Evolutionary conservation across 2,113 vertebrate genomes (phyloP).

Genomic region (Takifugu flavidus): DNA sequence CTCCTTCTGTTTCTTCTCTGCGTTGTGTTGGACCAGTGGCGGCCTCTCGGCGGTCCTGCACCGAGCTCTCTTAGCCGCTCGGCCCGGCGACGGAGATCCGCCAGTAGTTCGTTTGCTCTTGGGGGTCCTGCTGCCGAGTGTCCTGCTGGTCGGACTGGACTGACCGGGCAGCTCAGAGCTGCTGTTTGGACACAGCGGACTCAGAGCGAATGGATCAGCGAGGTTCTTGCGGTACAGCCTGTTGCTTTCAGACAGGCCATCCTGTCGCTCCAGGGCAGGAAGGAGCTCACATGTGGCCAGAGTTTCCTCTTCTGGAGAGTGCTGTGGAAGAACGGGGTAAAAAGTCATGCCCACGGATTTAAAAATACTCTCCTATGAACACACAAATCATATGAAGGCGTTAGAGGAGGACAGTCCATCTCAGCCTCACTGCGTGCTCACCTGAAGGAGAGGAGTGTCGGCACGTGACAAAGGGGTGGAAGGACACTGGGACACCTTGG

Average conservation of each 20-base stretch:
- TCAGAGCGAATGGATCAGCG: slow-evolving; percentile 30
- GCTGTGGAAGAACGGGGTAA: slow-evolving; percentile 10
- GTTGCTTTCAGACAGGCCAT: slow-evolving; percentile 53
- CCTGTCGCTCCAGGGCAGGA: slow-evolving; percentile 53
- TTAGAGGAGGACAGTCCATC: too few species aligned
- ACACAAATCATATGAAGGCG: too few species aligned
- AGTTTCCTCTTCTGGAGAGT: slow-evolving; percentile 45
- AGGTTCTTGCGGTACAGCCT: slow-evolving; percentile 41
- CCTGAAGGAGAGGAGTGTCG: slow-evolving; percentile 71
- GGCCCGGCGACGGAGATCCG: slow-evolving; percentile 4
- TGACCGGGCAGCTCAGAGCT: slow-evolving; percentile 70
- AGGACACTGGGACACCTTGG: slow-evolving; percentile 76
- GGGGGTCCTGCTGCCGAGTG: slow-evolving; percentile 8
- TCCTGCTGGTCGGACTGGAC: slow-evolving; percentile 54
- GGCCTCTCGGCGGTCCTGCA: slow-evolving; percentile 46
- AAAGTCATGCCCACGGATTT: neutral
- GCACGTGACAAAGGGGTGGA: slow-evolving; percentile 73
- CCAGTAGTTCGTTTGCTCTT: slow-evolving; percentile 47
- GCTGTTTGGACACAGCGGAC: slow-evolving; percentile 76
- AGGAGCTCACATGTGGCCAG: slow-evolving; percentile 50
- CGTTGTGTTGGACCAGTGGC: slow-evolving; percentile 42
- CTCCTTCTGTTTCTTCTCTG: slow-evolving; percentile 67
- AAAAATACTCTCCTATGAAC: neutral
- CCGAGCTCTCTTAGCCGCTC: slow-evolving; percentile 50
- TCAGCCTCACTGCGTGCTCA: slow-evolving; percentile 4